Base-by-base conservation (phyloP, 2,113 vertebrate species). In the Fregetta grallaria region DNA sequence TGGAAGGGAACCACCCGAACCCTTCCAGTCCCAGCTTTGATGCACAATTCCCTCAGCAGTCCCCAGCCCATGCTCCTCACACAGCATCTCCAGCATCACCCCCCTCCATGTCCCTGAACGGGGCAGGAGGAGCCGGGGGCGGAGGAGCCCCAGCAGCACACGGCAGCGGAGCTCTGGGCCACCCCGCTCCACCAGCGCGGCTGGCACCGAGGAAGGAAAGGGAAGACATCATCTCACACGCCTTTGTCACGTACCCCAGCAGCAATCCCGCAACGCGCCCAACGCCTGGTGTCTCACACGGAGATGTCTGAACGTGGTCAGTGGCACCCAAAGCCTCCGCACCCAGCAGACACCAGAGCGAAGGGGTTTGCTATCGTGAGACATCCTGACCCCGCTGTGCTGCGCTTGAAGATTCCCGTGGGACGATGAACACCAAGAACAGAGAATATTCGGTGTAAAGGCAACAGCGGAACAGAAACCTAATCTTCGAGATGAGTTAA, bases 201-300 rank as follows among this genome's bases (percentile, higher is more conserved):
- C 53, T 11, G 76, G 75, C 61, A n/a, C 36, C 0, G 0, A 18
- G 6, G 8, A 30, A 22, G 40, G 34, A 34, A 68, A 25, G 38
- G 81, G 56, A 63, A 25, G 67, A n/a, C 1, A 8, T 25, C n/a
- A 30, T 11, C 44, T 25, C 84, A 16, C 21, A 53, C 40, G 6
- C 34, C 47, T 17, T 1, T 55, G 61, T 2, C 72, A 36, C 0
- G 0, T 1, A 30, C 18, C 40, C 40, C 11, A 11, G 47, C 77
- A 67, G 36, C 38, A 19, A 10, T 11, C 23, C 83, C 38, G 29
- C 47, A 17, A 1, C 0, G 1, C 7, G 38, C 12, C 66, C 78
- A 15, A 8, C 3, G 10, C 15, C 1, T 1, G 1, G 13, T 0
- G 32, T 26, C 47, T n/a, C 67, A 23, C 44, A 29, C 11, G 25